Evolutionary conservation across 1,140 invertebrate genomes (phyloP).

Genomic region (Zaprionus kolodkinae): DNA sequence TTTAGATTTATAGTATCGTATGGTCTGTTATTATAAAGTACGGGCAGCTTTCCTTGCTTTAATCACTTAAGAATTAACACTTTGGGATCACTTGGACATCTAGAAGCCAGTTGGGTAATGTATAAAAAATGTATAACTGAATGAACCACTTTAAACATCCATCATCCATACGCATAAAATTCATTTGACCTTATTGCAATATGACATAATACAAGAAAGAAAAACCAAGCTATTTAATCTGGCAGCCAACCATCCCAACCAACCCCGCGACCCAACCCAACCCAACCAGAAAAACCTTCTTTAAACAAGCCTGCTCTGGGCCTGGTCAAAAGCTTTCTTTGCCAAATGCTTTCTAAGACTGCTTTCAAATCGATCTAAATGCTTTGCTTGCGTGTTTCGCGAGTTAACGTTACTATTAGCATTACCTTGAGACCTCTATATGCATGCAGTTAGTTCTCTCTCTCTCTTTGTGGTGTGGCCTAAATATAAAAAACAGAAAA

Average conservation of each 20-base stretch:
- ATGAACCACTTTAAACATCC: neutral
- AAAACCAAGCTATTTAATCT: constrained; percentile 2
- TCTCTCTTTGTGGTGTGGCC: constrained; percentile 32
- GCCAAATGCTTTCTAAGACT: constrained; percentile 28
- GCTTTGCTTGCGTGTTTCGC: constrained; percentile 74
- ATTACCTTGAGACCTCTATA: constrained; percentile 74
- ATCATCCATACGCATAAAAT: constrained; percentile 4
- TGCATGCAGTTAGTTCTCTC: constrained; percentile 6
- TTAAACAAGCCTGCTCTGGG: neutral
- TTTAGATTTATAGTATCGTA: too few species aligned
- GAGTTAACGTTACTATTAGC: constrained; percentile 44
- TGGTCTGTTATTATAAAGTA: too few species aligned
- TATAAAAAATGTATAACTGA: neutral
- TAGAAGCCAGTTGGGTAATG: neutral
- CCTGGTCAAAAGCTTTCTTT: constrained; percentile 3
- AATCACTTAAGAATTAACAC: too few species aligned
- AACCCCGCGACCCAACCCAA: neutral
- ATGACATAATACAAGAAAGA: constrained; percentile 22
- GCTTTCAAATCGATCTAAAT: constrained; percentile 74
- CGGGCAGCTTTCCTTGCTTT: too few species aligned
- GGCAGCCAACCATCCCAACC: neutral
- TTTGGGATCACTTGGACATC: too few species aligned
- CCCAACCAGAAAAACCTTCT: neutral
- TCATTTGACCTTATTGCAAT: constrained; percentile 45
- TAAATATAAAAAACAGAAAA: constrained; percentile 8